Base-by-base conservation (phyloP, 2,797 vertebrate species). In the Lacerta viridis region DNA sequence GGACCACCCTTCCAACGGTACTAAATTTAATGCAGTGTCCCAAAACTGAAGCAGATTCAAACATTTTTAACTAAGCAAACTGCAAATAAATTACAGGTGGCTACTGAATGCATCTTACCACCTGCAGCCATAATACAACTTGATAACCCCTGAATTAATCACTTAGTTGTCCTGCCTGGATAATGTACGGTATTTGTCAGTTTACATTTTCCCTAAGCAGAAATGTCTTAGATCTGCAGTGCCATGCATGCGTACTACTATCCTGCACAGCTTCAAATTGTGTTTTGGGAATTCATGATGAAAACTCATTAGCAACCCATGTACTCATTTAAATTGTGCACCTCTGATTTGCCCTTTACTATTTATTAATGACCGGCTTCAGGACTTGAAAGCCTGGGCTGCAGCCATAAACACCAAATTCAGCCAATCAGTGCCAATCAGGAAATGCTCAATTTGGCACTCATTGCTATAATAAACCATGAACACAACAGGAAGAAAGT, bases 401-500 rank as follows among this genome's bases (percentile, higher is more conserved):
- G 50, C 0, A 80, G 43, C 15, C 61, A 33, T 68, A 84, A 76
- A 87, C 66, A n/a, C 59, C 82, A 80, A 59, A 55, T 75, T 76
- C 23, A 79, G 66, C 83, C 66, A 72, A 27, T 64, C 55, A 80
- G 68, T 82, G 83, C 61, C 33, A 33, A 25, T 64, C 88, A 82
- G 72, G 15, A 77, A 78, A 82, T 55, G 41, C 9, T 71, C 69
- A 43, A 55, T 17, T 36, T 71, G 71, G 71, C 72, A 85, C n/a
- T 81, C 76, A 41, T 9, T 77, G 72, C 7, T 92, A 59, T 79
- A 75, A 68, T 0, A 80, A 87, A 82, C 41, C 61, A 83, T 27
- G 41, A 83, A 81, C 74, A 91, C 11, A 90, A 78, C 80, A 84
- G 20, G 88, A 86, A 23, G 84, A 84, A 29, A 80, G 66, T 39